Percentiles rank a stretch among this genome's conserved stretches.
phyloP scores from a whole-genome alignment of 2,888 invertebrate genomes.

The Omphaloscelis lunosa region DNA sequence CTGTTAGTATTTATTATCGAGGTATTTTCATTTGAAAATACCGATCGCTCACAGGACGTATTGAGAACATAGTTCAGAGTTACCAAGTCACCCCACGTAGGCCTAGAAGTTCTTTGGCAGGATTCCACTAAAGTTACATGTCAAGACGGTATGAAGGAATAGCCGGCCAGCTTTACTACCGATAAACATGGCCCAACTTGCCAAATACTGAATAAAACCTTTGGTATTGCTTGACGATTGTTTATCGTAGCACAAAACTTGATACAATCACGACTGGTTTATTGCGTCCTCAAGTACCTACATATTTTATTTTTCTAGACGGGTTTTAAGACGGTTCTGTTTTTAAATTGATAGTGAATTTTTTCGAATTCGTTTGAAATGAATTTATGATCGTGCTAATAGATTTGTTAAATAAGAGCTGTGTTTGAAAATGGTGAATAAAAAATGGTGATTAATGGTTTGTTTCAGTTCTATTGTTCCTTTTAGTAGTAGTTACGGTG shows the following conservation, averaged over 20 bases:
- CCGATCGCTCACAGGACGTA: conserved; percentile 19
- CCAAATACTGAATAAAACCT: conserved; percentile 59
- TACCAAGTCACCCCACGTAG: conserved; percentile 36
- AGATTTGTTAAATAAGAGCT: neutral
- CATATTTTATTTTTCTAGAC: conserved; percentile 37
- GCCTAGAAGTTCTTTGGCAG: conserved; percentile 55
- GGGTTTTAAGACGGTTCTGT: neutral
- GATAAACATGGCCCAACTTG: conserved; percentile 60
- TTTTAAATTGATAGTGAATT: neutral
- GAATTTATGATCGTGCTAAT: neutral
- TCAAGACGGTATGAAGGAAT: conserved; percentile 59
- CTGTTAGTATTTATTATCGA: too few relatives aligned
- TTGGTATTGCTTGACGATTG: conserved; percentile 47
- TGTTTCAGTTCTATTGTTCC: neutral
- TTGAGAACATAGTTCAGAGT: conserved; percentile 33
- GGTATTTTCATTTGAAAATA: too few relatives aligned
- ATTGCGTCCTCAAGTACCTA: conserved; percentile 31
- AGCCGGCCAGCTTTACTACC: conserved; percentile 54
- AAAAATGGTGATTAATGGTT: neutral
- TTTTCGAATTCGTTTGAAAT: neutral
- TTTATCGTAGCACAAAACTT: conserved; percentile 32
- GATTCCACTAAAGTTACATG: conserved; percentile 64
- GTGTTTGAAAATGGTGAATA: neutral
- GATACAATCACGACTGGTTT: conserved; percentile 44
- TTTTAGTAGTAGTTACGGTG: neutral